A percentile compares a stretch with the other conserved stretches of the same genome.
Conservation (phyloP, 2,113 vertebrate species). For the Amazona guildingii region DNA sequence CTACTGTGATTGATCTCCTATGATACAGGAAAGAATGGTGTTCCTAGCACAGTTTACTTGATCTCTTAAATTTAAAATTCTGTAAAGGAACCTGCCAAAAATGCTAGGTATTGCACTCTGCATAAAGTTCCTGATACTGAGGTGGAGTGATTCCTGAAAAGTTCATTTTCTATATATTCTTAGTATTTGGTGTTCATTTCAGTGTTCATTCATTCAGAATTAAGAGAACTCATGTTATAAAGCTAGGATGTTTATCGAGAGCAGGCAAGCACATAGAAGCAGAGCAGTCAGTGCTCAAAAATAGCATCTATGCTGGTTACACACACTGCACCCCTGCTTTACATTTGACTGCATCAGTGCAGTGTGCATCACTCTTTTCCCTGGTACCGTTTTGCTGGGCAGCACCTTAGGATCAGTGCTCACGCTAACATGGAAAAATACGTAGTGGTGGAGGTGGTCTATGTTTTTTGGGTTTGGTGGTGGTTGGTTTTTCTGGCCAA, state of each 20-base stretch:
- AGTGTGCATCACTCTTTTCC: background rate
- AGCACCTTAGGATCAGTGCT: background rate
- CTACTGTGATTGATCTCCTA: background rate
- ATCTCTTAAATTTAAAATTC: background rate
- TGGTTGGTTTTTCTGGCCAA: background rate
- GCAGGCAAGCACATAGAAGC: background rate
- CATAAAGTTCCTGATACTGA: background rate
- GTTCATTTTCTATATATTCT: background rate
- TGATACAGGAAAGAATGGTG: background rate
- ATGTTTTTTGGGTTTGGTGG: background rate
- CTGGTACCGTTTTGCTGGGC: background rate
- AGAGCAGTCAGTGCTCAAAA: background rate
- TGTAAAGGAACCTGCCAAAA: background rate
- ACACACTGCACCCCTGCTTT: accelerated
- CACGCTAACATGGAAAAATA: background rate
- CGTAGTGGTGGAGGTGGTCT: background rate
- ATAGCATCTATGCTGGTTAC: background rate
- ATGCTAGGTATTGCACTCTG: background rate
- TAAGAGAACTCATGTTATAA: background rate
- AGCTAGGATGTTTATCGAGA: background rate
- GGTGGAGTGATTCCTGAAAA: background rate
- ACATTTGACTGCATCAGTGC: background rate
- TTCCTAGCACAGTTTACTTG: background rate
- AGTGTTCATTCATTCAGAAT: background rate
- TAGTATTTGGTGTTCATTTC: background rate